Evolutionary conservation across 2,888 invertebrate species (phyloP).

Genomic region (Ennomos fuscantarius): DNA sequence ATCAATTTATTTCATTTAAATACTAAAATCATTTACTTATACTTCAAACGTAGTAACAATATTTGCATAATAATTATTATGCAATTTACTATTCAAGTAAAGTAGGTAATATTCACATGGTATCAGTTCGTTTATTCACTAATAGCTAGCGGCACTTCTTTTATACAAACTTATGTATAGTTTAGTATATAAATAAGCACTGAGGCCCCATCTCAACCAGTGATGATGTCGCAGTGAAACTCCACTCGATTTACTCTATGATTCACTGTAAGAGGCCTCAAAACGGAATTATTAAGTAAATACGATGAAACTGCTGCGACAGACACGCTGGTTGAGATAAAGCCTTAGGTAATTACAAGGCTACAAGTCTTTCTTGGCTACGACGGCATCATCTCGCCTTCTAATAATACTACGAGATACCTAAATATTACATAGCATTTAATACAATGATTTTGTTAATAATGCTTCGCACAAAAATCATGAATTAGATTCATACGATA

Average conservation of each 20-base stretch:
- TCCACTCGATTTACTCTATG: no score
- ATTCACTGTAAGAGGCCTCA: no score
- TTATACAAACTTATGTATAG: constrained; percentile 58
- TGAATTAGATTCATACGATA: constrained; percentile 52
- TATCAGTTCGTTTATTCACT: constrained; percentile 73
- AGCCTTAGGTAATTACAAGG: constrained; percentile 55
- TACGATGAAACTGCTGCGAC: no score
- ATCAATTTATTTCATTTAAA: constrained; percentile 67
- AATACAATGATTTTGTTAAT: constrained; percentile 49
- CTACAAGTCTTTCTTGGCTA: constrained; percentile 81
- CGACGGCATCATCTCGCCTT: constrained; percentile 65
- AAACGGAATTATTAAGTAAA: no score
- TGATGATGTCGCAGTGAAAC: no score
- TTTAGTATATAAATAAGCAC: constrained; percentile 70
- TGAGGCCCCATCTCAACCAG: no score
- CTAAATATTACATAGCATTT: constrained; percentile 44
- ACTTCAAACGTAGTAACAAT: constrained; percentile 63
- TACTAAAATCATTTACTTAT: constrained; percentile 63
- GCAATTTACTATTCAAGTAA: constrained; percentile 58
- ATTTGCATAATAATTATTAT: constrained; percentile 58
- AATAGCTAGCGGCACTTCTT: constrained; percentile 70
- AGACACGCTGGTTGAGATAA: no score
- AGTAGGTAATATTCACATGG: constrained; percentile 56
- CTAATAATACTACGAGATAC: constrained; percentile 71
- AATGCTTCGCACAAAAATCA: constrained; percentile 51